These are phyloP conservation scores for Harpalus rubripes DNA, from an alignment of 2,888 invertebrate genomes.

Conservation along the genomic window DNA sequence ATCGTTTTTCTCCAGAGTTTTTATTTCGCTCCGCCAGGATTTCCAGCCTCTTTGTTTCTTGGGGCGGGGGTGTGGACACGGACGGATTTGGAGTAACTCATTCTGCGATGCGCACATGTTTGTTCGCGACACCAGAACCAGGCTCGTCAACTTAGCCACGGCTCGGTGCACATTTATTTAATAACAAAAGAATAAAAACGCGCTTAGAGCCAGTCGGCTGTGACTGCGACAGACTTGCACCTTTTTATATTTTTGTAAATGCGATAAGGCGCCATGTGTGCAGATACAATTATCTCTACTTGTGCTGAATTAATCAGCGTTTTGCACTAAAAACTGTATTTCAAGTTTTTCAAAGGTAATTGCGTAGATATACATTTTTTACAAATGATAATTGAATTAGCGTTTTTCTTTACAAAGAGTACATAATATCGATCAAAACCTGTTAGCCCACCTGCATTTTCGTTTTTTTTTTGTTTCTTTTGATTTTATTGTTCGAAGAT, in stretches of 20 bases:
- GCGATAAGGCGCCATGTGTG: background rate
- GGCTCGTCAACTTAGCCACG: conserved; percentile 72
- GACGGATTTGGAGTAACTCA: conserved; percentile 30
- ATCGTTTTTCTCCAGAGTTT: conserved; percentile 41
- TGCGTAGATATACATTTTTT: no score
- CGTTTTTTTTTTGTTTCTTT: no score
- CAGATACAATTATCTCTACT: conserved; percentile 6
- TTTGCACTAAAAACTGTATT: background rate
- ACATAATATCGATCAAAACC: no score
- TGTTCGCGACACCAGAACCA: conserved; percentile 58
- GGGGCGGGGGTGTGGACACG: conserved; percentile 5
- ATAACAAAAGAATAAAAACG: conserved; percentile 74
- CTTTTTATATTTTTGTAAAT: conserved; percentile 32
- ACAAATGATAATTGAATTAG: no score
- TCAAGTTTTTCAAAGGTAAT: background rate
- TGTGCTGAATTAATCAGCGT: background rate
- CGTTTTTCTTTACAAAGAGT: no score
- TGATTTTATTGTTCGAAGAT: no score
- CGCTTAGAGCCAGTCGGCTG: conserved; percentile 38
- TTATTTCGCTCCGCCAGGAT: conserved; percentile 32
- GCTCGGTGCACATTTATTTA: conserved; percentile 76
- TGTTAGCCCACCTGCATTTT: no score
- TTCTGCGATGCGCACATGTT: conserved; percentile 54
- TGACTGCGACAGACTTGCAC: conserved; percentile 33
- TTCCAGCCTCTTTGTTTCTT: conserved; percentile 43